Conservation (phyloP, 2,888 invertebrate genomes). For the Muschampia plurimacula region DNA sequence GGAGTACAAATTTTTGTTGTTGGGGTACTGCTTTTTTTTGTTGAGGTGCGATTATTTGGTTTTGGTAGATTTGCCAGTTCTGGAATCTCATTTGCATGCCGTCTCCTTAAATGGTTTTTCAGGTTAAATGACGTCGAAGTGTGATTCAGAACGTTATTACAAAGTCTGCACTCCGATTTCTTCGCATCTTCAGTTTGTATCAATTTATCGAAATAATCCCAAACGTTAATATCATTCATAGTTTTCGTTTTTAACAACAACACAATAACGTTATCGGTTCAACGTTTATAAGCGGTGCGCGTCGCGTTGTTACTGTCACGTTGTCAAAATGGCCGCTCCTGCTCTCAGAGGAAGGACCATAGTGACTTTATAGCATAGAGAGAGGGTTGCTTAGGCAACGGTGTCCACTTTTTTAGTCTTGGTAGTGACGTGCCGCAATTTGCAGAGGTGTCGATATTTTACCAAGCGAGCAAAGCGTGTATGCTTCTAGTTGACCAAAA, state of each 20-base stretch:
- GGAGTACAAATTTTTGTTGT: background rate
- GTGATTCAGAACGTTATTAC: background rate
- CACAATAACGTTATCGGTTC: background rate
- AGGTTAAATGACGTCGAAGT: background rate
- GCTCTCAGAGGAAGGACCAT: too few relatives aligned
- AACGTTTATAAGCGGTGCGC: background rate
- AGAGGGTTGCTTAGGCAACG: too few relatives aligned
- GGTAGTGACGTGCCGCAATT: too few relatives aligned
- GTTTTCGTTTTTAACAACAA: background rate
- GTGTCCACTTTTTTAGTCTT: too few relatives aligned
- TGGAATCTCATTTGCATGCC: background rate
- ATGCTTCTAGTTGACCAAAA: too few relatives aligned
- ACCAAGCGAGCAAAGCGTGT: too few relatives aligned
- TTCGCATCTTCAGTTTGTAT: background rate
- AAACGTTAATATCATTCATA: background rate
- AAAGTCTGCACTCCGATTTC: background rate
- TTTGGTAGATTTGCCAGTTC: background rate
- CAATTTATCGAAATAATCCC: background rate
- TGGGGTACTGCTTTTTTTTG: background rate
- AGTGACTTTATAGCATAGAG: too few relatives aligned
- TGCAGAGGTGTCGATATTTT: too few relatives aligned
- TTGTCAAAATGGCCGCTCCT: background rate
- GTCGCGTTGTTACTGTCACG: background rate
- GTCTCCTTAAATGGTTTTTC: background rate
- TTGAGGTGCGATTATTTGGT: background rate